Evolutionary conservation across 2,797 vertebrate species (phyloP), one percentile per base, ranked within the genome.

Genomic region (Myotis pilosus): DNA sequence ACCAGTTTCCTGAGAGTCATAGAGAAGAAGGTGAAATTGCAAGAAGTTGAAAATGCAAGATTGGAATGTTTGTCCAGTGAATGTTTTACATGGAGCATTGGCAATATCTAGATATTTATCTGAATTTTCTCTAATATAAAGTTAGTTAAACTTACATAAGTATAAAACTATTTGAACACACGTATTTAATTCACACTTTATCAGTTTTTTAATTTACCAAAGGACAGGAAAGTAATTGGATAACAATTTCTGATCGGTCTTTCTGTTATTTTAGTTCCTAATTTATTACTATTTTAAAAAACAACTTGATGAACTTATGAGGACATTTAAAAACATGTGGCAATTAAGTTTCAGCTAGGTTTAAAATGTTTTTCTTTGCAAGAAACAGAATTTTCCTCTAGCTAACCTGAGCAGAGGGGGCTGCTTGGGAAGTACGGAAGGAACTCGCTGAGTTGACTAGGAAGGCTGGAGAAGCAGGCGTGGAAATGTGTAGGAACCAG

Each of bases 251-350:
- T 79, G 28, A 47, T 82, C 74, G 30, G 2, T 85, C 30, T 87
- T 95, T 47, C 28, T 81, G 30, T 41, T 15, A 49, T 88, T 72
- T 13, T 51, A 68, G 19, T 72, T 64, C 4, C 15, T 44, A 57
- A n/a, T 66, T 55, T 88, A 69, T 88, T 76, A 75, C n/a, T 79
- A n/a, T 11, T n/a, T 86, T 8, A 74, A 72, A 86, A 94, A n/a
- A 28, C n/a, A 15, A 15, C 72, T 49, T 55, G 60, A 64, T 85
- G 53, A 80, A 47, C 69, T 78, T 86, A 80, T 75, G 28, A 82
- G 10, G 19, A 75, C 4, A 22, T 22, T 38, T 22, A 8, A 92
- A 69, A 69, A 94, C 66, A 17, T 57, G 83, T 2, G 47, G 12
- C 55, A 53, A 9, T 87, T 80, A 66, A 22, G 55, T 36, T 36